Base-by-base conservation (phyloP, 2,888 invertebrate genomes). In the Philonicus albiceps region DNA sequence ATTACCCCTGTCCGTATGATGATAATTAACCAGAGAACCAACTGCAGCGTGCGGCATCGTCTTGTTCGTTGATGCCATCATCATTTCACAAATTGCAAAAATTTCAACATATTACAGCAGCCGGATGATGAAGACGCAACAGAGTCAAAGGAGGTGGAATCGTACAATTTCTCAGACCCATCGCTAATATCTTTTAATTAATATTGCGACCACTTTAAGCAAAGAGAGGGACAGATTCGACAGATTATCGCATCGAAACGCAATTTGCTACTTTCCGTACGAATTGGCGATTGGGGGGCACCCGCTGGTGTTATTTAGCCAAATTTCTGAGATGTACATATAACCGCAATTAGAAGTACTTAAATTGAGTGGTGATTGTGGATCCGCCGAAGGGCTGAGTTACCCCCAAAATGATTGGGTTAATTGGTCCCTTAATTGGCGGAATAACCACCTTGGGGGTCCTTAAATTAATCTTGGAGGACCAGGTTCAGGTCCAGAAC, bases 291-390 rank as follows among this genome's bases (percentile, higher is more conserved):
- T 80, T 49, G 22, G 80, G 49, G 49, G 7, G 16, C 27, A 53
- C 53, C 31, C 80, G 31, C 43, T 27, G 7, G 30, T 8, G 30
- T 53, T n/a, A 80, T 27, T 80, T n/a, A 27, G 31, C 80, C 80
- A 80, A 80, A 80, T 80, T 80, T n/a, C 6, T 80, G 80, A 80
- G 49, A 80, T n/a, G n/a, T n/a, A n/a, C n/a, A n/a, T 80, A 80
- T 80, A 49, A 80, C 80, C 16, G 16, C 49, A 80, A 80, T 80
- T 80, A 49, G 49, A 53, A 49, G 49, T 80, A 80, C 80, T 80
- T 80, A 80, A 80, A 80, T 80, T 27, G 53, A 80, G 49, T 49
- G 80, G 49, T 22, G 49, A 53, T 80, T 27, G 27, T 8, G 16
- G 7, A n/a, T 0, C 22, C 22, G 80, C 31, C 80, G 27, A 22